Percentiles rank a stretch among this genome's conserved stretches.
These are phyloP conservation scores for Callionymus lyra DNA, from an alignment of 2,113 vertebrate species.

Conservation along the genomic window DNA sequence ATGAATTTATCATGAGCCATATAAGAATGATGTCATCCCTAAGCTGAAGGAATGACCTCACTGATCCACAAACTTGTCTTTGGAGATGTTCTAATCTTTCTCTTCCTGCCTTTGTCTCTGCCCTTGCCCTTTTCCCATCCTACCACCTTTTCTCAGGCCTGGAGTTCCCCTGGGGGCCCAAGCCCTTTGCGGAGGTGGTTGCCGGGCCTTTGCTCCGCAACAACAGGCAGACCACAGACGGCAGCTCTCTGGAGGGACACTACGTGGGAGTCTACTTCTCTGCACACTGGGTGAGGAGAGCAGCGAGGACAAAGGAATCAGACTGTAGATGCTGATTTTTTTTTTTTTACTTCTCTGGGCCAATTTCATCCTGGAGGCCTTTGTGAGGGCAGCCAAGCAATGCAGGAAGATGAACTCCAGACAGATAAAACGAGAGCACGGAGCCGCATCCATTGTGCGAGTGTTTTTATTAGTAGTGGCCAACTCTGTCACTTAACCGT, in stretches of 20 bases:
- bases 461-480: conserved; percentile 19
- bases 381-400: conserved; percentile 7
- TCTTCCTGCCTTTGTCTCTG: not conserved
- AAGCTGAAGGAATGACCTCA: too few relatives aligned
- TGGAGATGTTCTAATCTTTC: not conserved
- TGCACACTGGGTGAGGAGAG: conserved; percentile 88
- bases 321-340: not conserved
- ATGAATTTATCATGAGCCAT: too few relatives aligned
- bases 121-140: conserved; percentile 5
- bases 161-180: conserved; percentile 98
- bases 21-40: too few relatives aligned
- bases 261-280: conserved; percentile 96
- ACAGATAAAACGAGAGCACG: conserved; percentile 28
- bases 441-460: conserved; percentile 28
- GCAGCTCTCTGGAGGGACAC: conserved; percentile 83
- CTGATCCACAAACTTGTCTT: too few relatives aligned
- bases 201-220: conserved; percentile 85
- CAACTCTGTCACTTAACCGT: conserved; percentile 14
- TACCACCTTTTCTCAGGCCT: conserved; percentile 77
- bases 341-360: conserved; percentile 1
- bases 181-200: conserved; percentile 95
- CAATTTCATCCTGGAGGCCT: conserved; percentile 9
- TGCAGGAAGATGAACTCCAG: conserved; percentile 24
- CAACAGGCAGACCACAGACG: conserved; percentile 83
- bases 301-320: conserved; percentile 11